Conservation (phyloP, 1,140 invertebrate species). For the Aphis craccivora region DNA sequence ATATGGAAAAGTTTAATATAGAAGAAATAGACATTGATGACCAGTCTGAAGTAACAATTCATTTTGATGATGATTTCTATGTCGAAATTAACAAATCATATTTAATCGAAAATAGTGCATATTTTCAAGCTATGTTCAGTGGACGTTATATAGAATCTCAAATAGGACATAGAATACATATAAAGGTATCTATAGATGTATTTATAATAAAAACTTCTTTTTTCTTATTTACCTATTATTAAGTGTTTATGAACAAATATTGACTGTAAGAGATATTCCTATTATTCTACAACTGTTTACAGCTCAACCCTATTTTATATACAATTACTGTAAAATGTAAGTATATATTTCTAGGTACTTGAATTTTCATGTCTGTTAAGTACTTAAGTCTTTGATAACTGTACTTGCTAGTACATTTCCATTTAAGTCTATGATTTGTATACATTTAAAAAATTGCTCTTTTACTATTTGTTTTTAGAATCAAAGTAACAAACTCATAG, state of each 20-base stretch:
- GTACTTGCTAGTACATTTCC: too few relatives aligned
- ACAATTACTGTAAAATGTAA: too few relatives aligned
- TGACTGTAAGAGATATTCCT: too few relatives aligned
- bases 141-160: not conserved
- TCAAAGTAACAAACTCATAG: constrained; percentile 59
- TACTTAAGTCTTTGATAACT: too few relatives aligned
- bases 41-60: not conserved
- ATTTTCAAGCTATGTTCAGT: not conserved
- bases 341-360: too few relatives aligned
- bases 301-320: too few relatives aligned
- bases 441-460: too few relatives aligned
- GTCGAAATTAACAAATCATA: not conserved
- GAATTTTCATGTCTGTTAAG: too few relatives aligned
- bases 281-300: too few relatives aligned
- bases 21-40: not conserved
- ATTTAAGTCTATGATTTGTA: too few relatives aligned
- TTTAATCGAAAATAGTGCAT: not conserved
- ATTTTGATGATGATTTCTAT: not conserved
- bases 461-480: too few relatives aligned
- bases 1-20: not conserved
- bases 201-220: not conserved
- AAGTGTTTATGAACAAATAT: too few relatives aligned
- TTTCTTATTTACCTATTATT: not conserved
- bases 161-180: not conserved
- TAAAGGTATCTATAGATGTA: not conserved